Conservation (phyloP, 2,888 invertebrate species). For the Harpalus rufipes region DNA sequence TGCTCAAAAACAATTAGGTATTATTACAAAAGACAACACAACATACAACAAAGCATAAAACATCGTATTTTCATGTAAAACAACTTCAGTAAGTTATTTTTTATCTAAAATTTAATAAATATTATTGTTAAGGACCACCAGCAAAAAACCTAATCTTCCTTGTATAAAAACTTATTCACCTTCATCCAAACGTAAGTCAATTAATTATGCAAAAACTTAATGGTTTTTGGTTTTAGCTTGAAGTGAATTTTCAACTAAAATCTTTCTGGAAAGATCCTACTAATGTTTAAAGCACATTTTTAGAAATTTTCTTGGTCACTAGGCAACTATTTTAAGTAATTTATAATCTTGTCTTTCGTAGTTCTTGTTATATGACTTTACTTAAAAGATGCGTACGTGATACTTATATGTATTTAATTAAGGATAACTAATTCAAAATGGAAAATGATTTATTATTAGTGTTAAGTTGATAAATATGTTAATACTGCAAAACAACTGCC, state of each 20-base stretch:
- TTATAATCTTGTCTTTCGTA: too few species aligned
- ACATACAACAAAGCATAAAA: too few species aligned
- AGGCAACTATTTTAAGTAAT: too few species aligned
- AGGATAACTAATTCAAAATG: too few species aligned
- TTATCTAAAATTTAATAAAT: not conserved
- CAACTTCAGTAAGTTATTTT: not conserved
- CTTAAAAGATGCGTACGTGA: too few species aligned
- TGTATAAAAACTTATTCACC: conserved; percentile 18
- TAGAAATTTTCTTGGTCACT: too few species aligned
- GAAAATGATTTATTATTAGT: not conserved
- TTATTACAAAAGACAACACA: too few species aligned
- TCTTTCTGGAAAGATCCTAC: not conserved
- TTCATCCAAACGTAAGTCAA: conserved; percentile 20
- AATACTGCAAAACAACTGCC: not conserved
- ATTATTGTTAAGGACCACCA: conserved; percentile 5
- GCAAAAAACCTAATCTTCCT: conserved; percentile 12
- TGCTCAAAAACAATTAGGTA: too few species aligned
- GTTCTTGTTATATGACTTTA: not conserved
- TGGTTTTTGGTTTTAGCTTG: conserved; percentile 9
- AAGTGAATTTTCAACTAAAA: conserved; percentile 12
- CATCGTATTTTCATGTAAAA: not conserved
- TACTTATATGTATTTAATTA: not conserved
- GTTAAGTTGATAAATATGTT: not conserved
- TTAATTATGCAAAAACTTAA: conserved; percentile 14
- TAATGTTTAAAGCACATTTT: too few species aligned